Evolutionary conservation across 2,888 invertebrate genomes (phyloP), one percentile per base, ranked within the genome.

Genomic region (Phanerotoma sp.): DNA sequence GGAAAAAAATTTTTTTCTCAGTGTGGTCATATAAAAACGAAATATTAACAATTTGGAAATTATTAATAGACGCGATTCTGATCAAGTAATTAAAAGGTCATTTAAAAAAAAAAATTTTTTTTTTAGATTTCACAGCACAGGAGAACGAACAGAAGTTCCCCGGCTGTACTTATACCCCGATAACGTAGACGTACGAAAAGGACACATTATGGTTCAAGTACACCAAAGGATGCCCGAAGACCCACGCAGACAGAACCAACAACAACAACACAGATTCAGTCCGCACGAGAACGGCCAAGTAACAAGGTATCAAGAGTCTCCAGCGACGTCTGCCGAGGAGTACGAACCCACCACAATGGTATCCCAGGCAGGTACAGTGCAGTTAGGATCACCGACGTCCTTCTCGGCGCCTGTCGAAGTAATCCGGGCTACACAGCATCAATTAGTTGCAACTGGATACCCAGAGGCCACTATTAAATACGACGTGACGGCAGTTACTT

Each of bases 311-410:
- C 45, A 62, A 38, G 46, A 60, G 40, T 51, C 65, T 52, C 48
- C 66, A 57, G 37, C 54, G 7, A 37, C 52, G 0, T 30, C 64
- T 1, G 58, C 62, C 6, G 75, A 73, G 7, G 73, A 73, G 1
- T 73, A 72, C 56, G 73, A 71, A 11, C 18, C 60, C 1, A 64
- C 69, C 3, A 60, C 73, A 11, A 67, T 77, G 54, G 69, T 70
- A 3, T 79, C 65, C 65, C 70, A 81, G 41, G 75, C 79, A 2
- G 78, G 79, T 15, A 57, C 60, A 74, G 62, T 81, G 67, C 64
- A 82, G 72, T 69, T 74, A 1, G 75, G 78, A 2, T 80, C 81
- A 54, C 75, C 81, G 6, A 62, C 67, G 37, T 59, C 50, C 20
- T 64, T 52, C 33, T 62, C 62, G 2, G 59, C 63, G 15, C 32